Evolutionary conservation across 1,140 invertebrate genomes (phyloP).

Genomic region (Tetramorium parvispinum): DNA sequence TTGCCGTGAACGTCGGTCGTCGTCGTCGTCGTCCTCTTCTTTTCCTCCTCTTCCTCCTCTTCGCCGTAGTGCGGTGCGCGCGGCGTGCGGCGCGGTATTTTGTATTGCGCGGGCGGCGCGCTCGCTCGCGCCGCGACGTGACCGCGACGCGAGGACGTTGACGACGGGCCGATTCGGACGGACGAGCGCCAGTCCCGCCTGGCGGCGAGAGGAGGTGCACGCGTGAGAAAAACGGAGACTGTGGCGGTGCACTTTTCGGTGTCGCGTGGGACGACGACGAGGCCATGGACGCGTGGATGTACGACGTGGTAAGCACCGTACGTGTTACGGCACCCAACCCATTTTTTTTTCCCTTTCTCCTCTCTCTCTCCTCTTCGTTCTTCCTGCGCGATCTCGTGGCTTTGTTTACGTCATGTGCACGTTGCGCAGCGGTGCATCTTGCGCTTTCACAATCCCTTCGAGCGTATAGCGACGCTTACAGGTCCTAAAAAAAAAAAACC

Average conservation of each 20-base stretch:
- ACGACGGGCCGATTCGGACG: not conserved
- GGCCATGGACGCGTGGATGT: slow-evolving; percentile 84
- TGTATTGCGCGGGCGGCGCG: slow-evolving; percentile 16
- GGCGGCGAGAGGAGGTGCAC: not conserved
- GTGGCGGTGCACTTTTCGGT: not conserved
- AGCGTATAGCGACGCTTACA: not conserved
- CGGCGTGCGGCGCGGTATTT: not conserved
- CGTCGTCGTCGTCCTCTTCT: not conserved
- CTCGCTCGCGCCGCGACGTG: slow-evolving; percentile 4
- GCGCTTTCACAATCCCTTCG: not conserved
- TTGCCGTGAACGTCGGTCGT: slow-evolving; percentile 68
- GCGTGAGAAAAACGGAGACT: slow-evolving; percentile 1
- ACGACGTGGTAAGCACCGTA: slow-evolving; percentile 81
- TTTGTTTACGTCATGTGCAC: slow-evolving; percentile 72
- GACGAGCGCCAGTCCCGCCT: not conserved
- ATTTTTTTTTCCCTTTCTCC: not conserved
- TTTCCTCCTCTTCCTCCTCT: not conserved
- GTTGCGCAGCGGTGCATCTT: slow-evolving; percentile 2
- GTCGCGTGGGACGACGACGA: slow-evolving; percentile 18
- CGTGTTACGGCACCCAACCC: slow-evolving; percentile 40
- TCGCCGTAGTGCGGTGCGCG: not conserved
- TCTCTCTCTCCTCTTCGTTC: not conserved
- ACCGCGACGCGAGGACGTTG: not conserved
- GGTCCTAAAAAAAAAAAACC: no score
- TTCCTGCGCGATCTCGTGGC: slow-evolving; percentile 68